These are phyloP conservation scores for Lineus longissimus DNA, from an alignment of 1,140 invertebrate genomes.

Conservation along the genomic window DNA sequence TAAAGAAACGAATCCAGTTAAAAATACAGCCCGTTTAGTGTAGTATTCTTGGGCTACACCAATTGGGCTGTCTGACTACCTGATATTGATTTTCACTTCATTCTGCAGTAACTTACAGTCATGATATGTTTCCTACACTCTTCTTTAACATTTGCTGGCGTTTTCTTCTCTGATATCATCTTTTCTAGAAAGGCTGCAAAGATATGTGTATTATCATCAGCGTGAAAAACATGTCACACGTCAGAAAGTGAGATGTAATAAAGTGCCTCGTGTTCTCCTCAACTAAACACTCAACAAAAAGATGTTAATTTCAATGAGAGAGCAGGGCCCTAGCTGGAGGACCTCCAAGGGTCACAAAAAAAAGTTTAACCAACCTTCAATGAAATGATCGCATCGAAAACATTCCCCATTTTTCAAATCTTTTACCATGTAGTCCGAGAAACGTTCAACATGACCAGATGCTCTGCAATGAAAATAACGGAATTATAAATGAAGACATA, in stretches of 20 bases:
- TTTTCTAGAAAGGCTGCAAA: slow-evolving; percentile 81
- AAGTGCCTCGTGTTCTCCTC: no score
- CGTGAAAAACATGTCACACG: not conserved
- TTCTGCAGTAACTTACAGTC: slow-evolving; percentile 29
- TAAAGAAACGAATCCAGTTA: no score
- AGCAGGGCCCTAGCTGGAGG: no score
- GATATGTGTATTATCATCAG: slow-evolving; percentile 3
- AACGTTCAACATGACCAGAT: slow-evolving; percentile 97
- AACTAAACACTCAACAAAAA: no score
- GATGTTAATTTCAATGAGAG: no score
- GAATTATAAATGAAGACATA: no score
- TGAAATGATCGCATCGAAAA: slow-evolving; percentile 96
- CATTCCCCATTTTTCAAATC: slow-evolving; percentile 94
- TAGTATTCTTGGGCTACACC: no score
- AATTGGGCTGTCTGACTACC: no score
- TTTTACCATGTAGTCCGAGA: slow-evolving; percentile 99
- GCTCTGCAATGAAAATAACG: slow-evolving; percentile 61
- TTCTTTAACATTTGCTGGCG: slow-evolving; percentile 63
- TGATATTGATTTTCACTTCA: no score
- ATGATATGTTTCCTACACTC: slow-evolving; percentile 46
- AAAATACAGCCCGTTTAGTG: no score
- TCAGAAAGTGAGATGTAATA: no score
- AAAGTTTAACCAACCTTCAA: slow-evolving; percentile 67
- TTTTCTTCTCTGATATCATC: slow-evolving; percentile 79
- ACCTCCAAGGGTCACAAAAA: no score